These are phyloP conservation scores for Neodiprion virginianus DNA, from an alignment of 1,140 invertebrate genomes.

Conservation along the genomic window DNA sequence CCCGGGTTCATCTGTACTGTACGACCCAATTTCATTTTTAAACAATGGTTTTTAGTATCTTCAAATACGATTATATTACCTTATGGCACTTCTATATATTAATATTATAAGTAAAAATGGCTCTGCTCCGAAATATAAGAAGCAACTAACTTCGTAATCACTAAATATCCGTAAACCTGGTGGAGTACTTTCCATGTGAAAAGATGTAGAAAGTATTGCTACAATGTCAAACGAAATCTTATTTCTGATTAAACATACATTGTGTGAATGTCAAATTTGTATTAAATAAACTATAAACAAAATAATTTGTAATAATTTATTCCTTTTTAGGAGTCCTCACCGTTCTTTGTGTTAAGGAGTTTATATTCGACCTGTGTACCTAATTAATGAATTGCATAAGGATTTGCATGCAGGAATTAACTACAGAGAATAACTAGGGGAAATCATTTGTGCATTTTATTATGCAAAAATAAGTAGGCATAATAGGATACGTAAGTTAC, in stretches of 20 bases:
- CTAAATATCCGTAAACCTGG: neutral
- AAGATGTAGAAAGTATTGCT: neutral
- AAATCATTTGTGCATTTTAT: constrained; percentile 3
- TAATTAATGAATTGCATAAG: too few relatives aligned
- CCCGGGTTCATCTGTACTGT: neutral
- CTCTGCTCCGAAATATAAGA: neutral
- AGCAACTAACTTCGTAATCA: neutral
- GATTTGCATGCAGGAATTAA: too few relatives aligned
- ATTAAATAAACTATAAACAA: constrained; percentile 48
- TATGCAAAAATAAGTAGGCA: neutral
- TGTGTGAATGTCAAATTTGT: constrained; percentile 58
- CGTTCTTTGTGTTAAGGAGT: too few relatives aligned
- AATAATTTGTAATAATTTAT: neutral
- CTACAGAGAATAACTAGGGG: too few relatives aligned
- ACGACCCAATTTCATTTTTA: neutral
- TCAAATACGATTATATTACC: constrained; percentile 4
- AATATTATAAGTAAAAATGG: neutral
- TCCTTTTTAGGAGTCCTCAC: too few relatives aligned
- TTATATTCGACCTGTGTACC: too few relatives aligned
- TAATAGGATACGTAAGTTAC: neutral
- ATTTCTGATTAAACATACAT: neutral
- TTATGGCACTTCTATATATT: constrained; percentile 7
- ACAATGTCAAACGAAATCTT: neutral
- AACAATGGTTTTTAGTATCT: neutral
- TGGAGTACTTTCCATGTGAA: neutral